Evolutionary conservation across 1,140 invertebrate genomes (phyloP), one percentile per base, ranked within the genome.

Genomic region (Neodiprion lecontei): DNA sequence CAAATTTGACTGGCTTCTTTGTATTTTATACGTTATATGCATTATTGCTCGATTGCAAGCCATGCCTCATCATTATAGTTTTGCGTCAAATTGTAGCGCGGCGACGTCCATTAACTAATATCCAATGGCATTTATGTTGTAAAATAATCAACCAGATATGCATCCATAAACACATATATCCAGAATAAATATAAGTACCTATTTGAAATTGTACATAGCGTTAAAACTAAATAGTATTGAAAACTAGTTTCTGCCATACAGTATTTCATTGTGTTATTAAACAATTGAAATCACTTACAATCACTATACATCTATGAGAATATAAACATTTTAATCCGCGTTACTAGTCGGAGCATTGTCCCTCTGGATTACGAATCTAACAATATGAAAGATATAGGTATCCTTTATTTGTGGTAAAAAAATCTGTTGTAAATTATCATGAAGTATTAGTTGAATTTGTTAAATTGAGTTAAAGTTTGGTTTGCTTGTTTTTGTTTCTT

Each of bases 321-420:
- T 61, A 14, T 61, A 14, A 61, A 61, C 8, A 61, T 61, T 61
- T 14, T 14, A 14, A 61, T 61, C 53, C 11, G 53, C 53, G 53
- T 61, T 17, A 61, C 53, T 61, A 61, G 53, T 61, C 53, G n/a
- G 53, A 61, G 9, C 53, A 61, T 61, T 61, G 53, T 61, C 53
- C 53, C 53, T 61, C 53, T 61, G 53, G 11, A 61, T 61, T 61
- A 61, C 11, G n/a, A 61, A 61, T 61, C 53, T 40, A 40, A 40
- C 11, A 61, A 61, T 61, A 61, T 61, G 7, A 61, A 40, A 40
- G 28, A 40, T 40, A 40, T 40, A 40, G 4, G n/a, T 61, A 61
- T 61, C n/a, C 3, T 61, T 61, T 5, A 61, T 61, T 7, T 61
- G 53, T 61, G 53, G 53, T 61, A 61, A 61, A 61, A 53, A 17